Conservation (phyloP, 2,113 vertebrate genomes). For the Corydoras maculifer region DNA sequence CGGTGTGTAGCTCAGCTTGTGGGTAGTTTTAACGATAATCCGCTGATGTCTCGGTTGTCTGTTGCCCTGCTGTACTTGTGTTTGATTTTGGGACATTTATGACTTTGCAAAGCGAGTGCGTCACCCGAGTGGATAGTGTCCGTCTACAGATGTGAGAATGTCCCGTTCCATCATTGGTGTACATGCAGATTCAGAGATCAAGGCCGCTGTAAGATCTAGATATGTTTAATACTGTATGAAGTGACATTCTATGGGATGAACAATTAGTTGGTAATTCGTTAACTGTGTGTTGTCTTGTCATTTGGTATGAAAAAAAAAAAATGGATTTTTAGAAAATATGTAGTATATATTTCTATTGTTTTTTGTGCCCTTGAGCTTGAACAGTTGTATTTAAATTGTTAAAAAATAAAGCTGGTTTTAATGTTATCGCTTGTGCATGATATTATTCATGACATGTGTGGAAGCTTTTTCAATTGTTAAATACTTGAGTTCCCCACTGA, state of each 20-base stretch:
- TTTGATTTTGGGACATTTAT: slow-evolving; percentile 23
- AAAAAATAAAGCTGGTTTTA: slow-evolving; percentile 70
- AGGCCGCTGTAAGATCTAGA: slow-evolving; percentile 12
- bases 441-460: no score
- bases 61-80: slow-evolving; percentile 28
- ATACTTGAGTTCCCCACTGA: no score
- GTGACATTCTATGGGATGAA: slow-evolving; percentile 16
- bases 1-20: background rate
- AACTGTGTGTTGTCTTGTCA: slow-evolving; percentile 55
- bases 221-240: slow-evolving; percentile 6
- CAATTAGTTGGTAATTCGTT: slow-evolving; percentile 39
- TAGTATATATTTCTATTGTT: slow-evolving; percentile 64
- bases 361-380: slow-evolving; percentile 67
- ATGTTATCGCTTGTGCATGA: slow-evolving; percentile 24
- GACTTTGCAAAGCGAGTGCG: slow-evolving; percentile 1
- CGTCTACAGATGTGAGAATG: slow-evolving; percentile 8
- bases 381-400: slow-evolving; percentile 69
- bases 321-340: slow-evolving; percentile 45
- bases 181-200: slow-evolving; percentile 24
- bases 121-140: background rate
- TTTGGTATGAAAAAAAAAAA: slow-evolving; percentile 48
- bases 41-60: slow-evolving; percentile 22
- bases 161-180: slow-evolving; percentile 16
- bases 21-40: slow-evolving; percentile 28
- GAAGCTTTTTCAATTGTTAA: no score